Evolutionary conservation across 2,888 invertebrate genomes (phyloP), one percentile per base, ranked within the genome.

Genomic region (Trichopria drosophilae): DNA sequence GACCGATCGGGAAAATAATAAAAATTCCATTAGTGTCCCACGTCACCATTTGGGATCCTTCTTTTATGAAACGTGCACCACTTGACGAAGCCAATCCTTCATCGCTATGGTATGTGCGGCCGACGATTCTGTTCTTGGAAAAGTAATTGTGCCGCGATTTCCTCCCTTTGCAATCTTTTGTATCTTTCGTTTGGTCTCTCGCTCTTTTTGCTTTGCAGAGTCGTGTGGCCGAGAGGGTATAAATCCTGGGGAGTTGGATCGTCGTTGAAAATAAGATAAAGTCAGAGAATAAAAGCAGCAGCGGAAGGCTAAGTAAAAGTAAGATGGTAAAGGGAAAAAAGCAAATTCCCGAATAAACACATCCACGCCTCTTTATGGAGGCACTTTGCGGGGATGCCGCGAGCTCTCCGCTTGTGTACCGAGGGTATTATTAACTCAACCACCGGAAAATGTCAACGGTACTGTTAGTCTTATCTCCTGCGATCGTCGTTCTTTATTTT

Each of bases 281-380:
- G 69, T 69, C 67, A 60, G 41, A 36, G 57, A 61, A 60, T 55
- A 53, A 59, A 53, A 60, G 51, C 31, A 20, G 39, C 20, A 29
- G 44, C 18, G 51, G 58, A 42, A 29, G 24, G 44, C 22, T 26
- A 40, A 31, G 41, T 29, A 50, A 44, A 23, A 53, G 52, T 28
- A 22, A 54, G 56, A 55, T 47, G 45, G 57, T 55, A 52, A 53
- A 42, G 43, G 57, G 57, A 69, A 66, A 69, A 69, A 72, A 68
- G 68, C 69, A 68, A 72, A 73, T 72, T 73, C 68, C 62, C 69
- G 69, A 71, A 73, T 72, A 74, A 73, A 74, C 73, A 73, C 73
- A 73, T 72, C 71, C 69, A 66, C 64, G 66, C 32, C 43, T 51
- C 64, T 73, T 73, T 73, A 72, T 68, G 70, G 61, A 60, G 66